These are phyloP conservation scores for Redunca redunca DNA, from an alignment of 2,113 vertebrate species.

Conservation along the genomic window DNA sequence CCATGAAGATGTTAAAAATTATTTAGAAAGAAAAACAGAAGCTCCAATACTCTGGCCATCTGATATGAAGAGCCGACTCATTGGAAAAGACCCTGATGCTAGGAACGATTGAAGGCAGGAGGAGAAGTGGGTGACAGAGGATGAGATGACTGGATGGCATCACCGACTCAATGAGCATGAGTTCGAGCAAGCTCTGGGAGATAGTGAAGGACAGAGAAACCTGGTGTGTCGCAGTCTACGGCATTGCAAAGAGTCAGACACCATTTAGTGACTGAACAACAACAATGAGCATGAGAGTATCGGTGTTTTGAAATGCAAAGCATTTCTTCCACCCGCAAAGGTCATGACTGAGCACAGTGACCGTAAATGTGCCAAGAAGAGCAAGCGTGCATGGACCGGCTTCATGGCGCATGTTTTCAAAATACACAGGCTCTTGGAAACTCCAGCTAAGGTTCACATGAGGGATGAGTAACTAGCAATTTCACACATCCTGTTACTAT, in stretches of 20 bases:
- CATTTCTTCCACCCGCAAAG: background rate
- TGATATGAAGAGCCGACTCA: background rate
- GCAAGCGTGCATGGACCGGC: background rate
- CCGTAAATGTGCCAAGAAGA: background rate
- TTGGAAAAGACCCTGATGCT: background rate
- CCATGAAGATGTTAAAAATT: background rate
- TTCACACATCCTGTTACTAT: background rate
- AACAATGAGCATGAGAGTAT: background rate
- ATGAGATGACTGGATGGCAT: background rate
- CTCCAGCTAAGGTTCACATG: background rate
- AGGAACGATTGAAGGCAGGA: background rate
- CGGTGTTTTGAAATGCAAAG: background rate
- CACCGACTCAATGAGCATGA: background rate
- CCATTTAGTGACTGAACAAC: background rate
- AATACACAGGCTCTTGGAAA: background rate
- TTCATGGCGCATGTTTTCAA: background rate
- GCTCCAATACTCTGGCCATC: background rate
- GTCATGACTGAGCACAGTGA: background rate
- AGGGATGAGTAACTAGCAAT: background rate
- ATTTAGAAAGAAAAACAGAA: background rate
- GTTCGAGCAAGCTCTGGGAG: background rate
- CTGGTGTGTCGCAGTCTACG: background rate
- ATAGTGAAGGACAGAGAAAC: background rate
- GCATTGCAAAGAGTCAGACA: background rate
- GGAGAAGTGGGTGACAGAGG: background rate